Conservation (phyloP, 2,797 vertebrate genomes). For the Anolis apletophallus region DNA sequence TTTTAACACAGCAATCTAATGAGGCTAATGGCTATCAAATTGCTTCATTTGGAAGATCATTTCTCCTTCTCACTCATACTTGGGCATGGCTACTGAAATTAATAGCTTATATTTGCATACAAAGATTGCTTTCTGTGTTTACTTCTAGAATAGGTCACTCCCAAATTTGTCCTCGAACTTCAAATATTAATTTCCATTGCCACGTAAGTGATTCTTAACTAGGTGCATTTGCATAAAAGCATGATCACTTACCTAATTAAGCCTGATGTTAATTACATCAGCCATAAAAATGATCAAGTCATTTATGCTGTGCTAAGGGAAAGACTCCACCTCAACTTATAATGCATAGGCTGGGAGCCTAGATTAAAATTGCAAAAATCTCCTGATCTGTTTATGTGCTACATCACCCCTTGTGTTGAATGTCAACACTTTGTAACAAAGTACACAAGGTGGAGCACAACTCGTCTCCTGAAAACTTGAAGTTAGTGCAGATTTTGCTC, state of each 20-base stretch:
- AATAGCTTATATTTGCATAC: slow-evolving; percentile 78
- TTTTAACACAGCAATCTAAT: slow-evolving; percentile 77
- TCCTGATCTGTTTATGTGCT: too few relatives aligned
- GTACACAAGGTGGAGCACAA: too few relatives aligned
- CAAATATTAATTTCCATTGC: slow-evolving; percentile 70
- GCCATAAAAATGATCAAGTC: slow-evolving; percentile 60
- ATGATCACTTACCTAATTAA: slow-evolving; percentile 71
- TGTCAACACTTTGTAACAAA: too few relatives aligned
- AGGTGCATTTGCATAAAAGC: slow-evolving; percentile 72
- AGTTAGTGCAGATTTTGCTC: too few relatives aligned
- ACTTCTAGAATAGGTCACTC: slow-evolving; percentile 72
- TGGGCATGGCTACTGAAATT: slow-evolving; percentile 73
- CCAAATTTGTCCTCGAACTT: slow-evolving; percentile 74
- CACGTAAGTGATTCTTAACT: slow-evolving; percentile 69
- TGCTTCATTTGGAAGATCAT: slow-evolving; percentile 78
- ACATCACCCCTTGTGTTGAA: too few relatives aligned
- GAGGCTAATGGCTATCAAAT: slow-evolving; percentile 81
- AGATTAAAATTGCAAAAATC: background rate
- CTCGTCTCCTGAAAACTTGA: too few relatives aligned
- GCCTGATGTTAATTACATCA: slow-evolving; percentile 66
- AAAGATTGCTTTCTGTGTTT: slow-evolving; percentile 72
- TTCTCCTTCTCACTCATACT: slow-evolving; percentile 75
- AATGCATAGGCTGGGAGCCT: background rate
- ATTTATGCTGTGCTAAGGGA: slow-evolving; percentile 49
- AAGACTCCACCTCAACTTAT: background rate